Percentiles rank a stretch among this genome's conserved stretches.
Conservation (phyloP, 2,113 vertebrate species). For the Bothrops jararaca region DNA sequence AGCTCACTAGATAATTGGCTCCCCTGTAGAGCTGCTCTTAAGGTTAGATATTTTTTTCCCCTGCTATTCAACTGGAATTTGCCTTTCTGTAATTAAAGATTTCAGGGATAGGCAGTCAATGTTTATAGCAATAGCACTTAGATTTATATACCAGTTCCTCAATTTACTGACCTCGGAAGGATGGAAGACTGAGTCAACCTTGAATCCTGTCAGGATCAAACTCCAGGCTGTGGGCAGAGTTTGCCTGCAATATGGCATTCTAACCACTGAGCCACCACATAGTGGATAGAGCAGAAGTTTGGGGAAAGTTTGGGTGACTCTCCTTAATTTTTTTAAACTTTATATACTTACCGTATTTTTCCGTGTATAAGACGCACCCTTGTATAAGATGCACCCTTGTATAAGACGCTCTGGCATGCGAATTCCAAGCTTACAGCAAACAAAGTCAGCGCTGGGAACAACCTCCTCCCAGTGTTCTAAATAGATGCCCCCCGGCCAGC, state of each 20-base stretch:
- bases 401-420: too few relatives aligned
- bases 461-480: too few relatives aligned
- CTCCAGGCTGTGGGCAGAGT: not conserved
- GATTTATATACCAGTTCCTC: not conserved
- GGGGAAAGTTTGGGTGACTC: not conserved
- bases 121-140: not conserved
- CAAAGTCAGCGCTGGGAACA: too few relatives aligned
- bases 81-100: not conserved
- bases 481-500: too few relatives aligned
- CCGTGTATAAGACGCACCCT: too few relatives aligned
- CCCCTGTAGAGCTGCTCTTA: not conserved
- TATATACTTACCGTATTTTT: too few relatives aligned
- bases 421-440: too few relatives aligned
- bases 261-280: not conserved
- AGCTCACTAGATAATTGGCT: not conserved
- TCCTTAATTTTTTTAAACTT: not conserved
- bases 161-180: not conserved
- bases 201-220: not conserved
- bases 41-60: not conserved
- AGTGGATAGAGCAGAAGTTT: not conserved
- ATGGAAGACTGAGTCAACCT: not conserved
- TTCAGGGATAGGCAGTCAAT: not conserved
- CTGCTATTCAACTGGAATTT: not conserved
- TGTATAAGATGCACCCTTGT: too few relatives aligned
- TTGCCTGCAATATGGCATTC: not conserved